Conservation (phyloP, 2,113 vertebrate species). For the Sceloporus undulatus region DNA sequence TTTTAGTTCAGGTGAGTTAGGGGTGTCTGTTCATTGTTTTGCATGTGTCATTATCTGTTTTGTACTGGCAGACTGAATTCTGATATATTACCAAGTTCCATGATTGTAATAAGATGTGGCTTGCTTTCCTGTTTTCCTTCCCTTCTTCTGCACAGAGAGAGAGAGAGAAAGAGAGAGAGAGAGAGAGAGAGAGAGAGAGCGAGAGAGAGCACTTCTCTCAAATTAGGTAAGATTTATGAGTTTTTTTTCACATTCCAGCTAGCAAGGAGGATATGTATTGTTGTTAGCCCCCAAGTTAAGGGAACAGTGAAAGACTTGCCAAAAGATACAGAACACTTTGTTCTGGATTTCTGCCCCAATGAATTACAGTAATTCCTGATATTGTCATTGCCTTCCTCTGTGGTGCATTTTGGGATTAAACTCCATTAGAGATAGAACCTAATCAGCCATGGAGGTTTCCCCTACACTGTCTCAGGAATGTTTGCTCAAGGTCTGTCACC, state of each 20-base stretch:
- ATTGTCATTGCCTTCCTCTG: background rate
- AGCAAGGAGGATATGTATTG: background rate
- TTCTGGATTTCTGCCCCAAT: background rate
- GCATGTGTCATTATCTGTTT: no score
- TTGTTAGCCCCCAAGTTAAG: slow-evolving; percentile 3
- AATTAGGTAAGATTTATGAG: slow-evolving; percentile 48
- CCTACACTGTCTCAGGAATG: background rate
- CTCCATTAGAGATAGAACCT: background rate
- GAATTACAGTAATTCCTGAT: slow-evolving; percentile 18
- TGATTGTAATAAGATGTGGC: slow-evolving; percentile 56
- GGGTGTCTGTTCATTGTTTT: background rate
- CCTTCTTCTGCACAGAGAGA: background rate
- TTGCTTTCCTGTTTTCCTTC: slow-evolving; percentile 47
- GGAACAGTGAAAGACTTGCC: background rate
- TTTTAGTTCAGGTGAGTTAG: background rate
- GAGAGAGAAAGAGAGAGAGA: no score
- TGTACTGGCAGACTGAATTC: slow-evolving; percentile 28
- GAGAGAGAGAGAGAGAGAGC: background rate
- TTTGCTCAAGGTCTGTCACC: background rate
- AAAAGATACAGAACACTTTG: slow-evolving; percentile 14
- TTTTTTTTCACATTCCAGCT: slow-evolving; percentile 14
- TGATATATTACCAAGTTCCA: slow-evolving; percentile 39
- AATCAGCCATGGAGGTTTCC: background rate
- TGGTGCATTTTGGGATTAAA: background rate
- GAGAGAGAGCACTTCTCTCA: slow-evolving; percentile 46